Percentiles rank a stretch among this genome's conserved stretches.
These are phyloP conservation scores for Pegoplata infirma DNA, from an alignment of 2,888 invertebrate genomes.

Conservation along the genomic window DNA sequence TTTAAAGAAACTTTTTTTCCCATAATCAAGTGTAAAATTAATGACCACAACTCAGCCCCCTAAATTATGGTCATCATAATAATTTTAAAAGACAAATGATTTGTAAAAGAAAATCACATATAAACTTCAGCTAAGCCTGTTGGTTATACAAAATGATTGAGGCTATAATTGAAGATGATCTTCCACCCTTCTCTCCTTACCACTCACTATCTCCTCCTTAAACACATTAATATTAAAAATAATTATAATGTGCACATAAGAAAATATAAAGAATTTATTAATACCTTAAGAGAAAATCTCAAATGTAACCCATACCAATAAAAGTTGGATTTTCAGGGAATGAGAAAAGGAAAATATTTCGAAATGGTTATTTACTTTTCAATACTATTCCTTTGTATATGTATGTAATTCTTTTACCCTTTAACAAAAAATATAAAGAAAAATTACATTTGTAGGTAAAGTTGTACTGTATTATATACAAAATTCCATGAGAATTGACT, in stretches of 20 bases:
- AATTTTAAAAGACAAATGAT: background rate
- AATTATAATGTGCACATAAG: slow-evolving; percentile 27
- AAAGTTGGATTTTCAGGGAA: slow-evolving; percentile 3
- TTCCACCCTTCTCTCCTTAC: background rate
- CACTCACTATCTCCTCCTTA: background rate
- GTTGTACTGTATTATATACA: slow-evolving; percentile 32
- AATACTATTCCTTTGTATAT: slow-evolving; percentile 1
- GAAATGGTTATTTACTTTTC: slow-evolving; percentile 27
- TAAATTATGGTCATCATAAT: background rate
- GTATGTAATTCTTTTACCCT: background rate
- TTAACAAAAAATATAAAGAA: background rate
- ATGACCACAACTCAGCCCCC: background rate
- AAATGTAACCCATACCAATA: background rate
- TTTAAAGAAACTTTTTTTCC: background rate
- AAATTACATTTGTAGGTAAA: background rate
- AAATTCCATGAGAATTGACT: slow-evolving; percentile 70
- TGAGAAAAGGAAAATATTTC: slow-evolving; percentile 11
- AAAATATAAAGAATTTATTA: background rate
- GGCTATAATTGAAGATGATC: background rate
- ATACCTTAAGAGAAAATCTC: slow-evolving; percentile 18
- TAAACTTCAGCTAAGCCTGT: background rate
- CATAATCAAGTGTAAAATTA: slow-evolving; percentile 12
- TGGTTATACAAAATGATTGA: background rate
- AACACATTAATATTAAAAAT: slow-evolving; percentile 43
- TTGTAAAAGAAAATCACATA: background rate